Evolutionary conservation across 2,797 vertebrate species (phyloP).

Genomic region (Sphenodon punctatus): DNA sequence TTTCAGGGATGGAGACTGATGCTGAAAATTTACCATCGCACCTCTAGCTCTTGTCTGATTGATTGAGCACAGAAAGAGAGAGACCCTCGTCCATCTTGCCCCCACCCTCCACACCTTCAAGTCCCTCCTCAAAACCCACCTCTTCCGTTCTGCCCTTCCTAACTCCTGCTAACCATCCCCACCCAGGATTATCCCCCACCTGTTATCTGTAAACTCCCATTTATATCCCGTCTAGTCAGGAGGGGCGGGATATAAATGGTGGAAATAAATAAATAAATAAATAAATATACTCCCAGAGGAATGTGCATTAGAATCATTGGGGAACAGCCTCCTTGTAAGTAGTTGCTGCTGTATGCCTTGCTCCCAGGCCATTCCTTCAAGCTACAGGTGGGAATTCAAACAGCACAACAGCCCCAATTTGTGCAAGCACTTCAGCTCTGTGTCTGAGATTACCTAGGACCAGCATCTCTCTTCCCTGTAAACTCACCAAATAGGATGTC

Average conservation of each 20-base stretch:
- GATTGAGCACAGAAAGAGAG: neutral
- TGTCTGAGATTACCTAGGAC: neutral
- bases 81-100: too few species aligned
- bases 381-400: neutral
- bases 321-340: accelerated
- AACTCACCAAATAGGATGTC: neutral
- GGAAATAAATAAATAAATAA: too few species aligned
- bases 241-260: too few species aligned
- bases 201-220: too few species aligned
- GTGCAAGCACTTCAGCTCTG: neutral
- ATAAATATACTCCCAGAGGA: neutral
- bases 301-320: neutral
- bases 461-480: neutral
- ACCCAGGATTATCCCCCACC: too few species aligned
- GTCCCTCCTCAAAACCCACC: too few species aligned
- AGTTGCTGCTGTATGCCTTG: too few species aligned
- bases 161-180: too few species aligned
- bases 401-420: neutral
- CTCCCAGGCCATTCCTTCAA: too few species aligned
- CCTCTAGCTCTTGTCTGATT: neutral
- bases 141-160: too few species aligned
- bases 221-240: too few species aligned
- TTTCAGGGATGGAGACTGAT: neutral
- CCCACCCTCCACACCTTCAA: too few species aligned
- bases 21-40: constrained; percentile 11